Percentiles rank a stretch among this genome's conserved stretches.
Conservation (phyloP, 2,797 vertebrate genomes). For the Liparis tanakae region DNA sequence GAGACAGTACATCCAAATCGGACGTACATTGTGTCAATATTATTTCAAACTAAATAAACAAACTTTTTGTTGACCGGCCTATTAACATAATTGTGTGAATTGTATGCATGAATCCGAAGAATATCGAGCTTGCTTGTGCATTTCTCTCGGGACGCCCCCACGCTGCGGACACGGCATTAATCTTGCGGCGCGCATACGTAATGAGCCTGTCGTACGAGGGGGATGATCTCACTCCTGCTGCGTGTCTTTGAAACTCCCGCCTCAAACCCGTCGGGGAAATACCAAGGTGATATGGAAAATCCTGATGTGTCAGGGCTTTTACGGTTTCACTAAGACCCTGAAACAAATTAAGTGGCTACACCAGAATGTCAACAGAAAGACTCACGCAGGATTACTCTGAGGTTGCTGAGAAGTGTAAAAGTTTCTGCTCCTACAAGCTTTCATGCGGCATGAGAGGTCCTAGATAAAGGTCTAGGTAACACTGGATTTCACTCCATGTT, state of each 20-base stretch:
- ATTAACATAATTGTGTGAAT: conserved; percentile 29
- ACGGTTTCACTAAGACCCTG: conserved; percentile 32
- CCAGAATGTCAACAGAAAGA: conserved; percentile 11
- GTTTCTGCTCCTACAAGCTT: background rate
- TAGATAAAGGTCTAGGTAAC: background rate
- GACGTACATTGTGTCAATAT: background rate
- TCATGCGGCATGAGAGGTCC: background rate
- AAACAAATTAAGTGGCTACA: conserved; percentile 21
- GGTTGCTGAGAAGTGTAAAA: background rate
- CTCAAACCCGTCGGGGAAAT: conserved; percentile 8
- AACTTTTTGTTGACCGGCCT: background rate
- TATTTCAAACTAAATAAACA: background rate
- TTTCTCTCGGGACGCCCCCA: conserved; percentile 57
- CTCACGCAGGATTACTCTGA: conserved; percentile 7
- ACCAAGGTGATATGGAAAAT: conserved; percentile 51
- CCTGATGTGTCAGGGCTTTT: conserved; percentile 30
- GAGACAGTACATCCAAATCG: conserved; percentile 7
- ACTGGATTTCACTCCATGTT: background rate
- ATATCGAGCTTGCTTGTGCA: conserved; percentile 50
- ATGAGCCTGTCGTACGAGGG: conserved; percentile 38
- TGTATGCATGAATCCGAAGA: conserved; percentile 40
- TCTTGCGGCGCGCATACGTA: conserved; percentile 60
- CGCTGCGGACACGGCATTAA: conserved; percentile 51
- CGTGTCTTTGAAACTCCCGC: conserved; percentile 52
- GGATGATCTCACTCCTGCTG: conserved; percentile 59